Evolutionary conservation across 2,113 vertebrate genomes (phyloP), one percentile per base, ranked within the genome.

Genomic region (Lamprologus lemairii): DNA sequence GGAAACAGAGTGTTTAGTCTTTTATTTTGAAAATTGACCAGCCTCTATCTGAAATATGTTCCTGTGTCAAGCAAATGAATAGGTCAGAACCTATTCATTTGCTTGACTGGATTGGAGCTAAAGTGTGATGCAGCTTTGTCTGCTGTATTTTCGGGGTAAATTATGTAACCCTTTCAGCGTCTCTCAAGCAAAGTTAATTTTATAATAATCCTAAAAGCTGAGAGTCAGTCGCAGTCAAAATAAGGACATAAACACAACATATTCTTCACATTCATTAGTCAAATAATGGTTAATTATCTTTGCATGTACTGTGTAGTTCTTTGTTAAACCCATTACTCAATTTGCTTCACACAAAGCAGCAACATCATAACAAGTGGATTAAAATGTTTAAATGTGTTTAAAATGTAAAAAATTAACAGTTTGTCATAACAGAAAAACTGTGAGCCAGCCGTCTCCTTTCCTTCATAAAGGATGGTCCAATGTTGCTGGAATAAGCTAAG

Each of bases 371-470:
- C 65, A 3, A 71, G 12, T 37, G n/a, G 5, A 71, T 42, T 71
- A 40, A 42, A 40, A 71, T 14, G 33, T 71, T 40, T 40, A 68
- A 68, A 40, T 23, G 11, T 0, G 19, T 68, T 68, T 68, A 9
- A 40, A 40, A 68, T 40, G 2, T 23, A 6, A 9, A 42, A 16
- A 42, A 21, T 7, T 14, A 4, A 3, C 5, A 23, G n/a, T 0
- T 40, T 71, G 63, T 40, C 63, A 40, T 42, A 12, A 71, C 0
- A 71, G n/a, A 40, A 71, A 71, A 42, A 23, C n/a, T 42, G 5
- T 3, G 65, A 0, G 35, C n/a, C 65, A 71, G 37, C 35, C 1
- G 5, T 42, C 2, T 6, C n/a, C 35, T 23, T 42, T 71, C 35
- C 65, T 71, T 71, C 65, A 42, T 23, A 71, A 23, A 42, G 35